phyloP scores from a whole-genome alignment of 1,140 invertebrate species.

The Bombus ignitus region DNA sequence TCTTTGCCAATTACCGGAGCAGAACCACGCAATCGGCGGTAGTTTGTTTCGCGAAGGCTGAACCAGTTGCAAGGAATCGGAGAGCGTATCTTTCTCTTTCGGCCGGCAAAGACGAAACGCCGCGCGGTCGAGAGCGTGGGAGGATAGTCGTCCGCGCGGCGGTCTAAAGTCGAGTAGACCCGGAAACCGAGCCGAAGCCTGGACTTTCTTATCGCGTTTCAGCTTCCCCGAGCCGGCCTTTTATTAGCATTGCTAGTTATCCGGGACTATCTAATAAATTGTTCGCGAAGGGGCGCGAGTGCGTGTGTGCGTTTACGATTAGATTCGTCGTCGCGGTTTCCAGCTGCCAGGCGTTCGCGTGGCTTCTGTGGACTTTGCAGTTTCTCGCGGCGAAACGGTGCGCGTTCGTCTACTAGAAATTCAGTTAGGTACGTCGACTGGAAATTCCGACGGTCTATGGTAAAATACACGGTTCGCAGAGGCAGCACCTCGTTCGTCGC shows the following conservation, averaged over 20 bases:
- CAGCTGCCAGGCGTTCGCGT: constrained; percentile 66
- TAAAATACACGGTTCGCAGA: neutral
- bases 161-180: constrained; percentile 46
- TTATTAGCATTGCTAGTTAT: constrained; percentile 80
- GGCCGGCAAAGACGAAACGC: neutral
- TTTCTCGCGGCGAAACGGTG: constrained; percentile 17
- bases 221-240: constrained; percentile 53
- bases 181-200: constrained; percentile 44
- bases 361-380: constrained; percentile 66
- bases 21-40: too few species aligned
- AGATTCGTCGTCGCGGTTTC: constrained; percentile 61
- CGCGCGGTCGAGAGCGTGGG: constrained; percentile 47
- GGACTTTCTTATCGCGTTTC: constrained; percentile 60
- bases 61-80: neutral
- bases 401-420: constrained; percentile 21
- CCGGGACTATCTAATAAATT: constrained; percentile 80
- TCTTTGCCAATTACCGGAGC: too few species aligned
- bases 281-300: constrained; percentile 69
- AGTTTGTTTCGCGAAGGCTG: neutral
- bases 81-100: constrained; percentile 30
- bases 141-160: constrained; percentile 38
- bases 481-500: too few species aligned
- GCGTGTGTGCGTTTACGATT: constrained; percentile 78
- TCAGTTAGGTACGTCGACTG: neutral
- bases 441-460: neutral